These are phyloP conservation scores for Miniopterus natalensis DNA, from an alignment of 2,113 vertebrate species.

Conservation along the genomic window DNA sequence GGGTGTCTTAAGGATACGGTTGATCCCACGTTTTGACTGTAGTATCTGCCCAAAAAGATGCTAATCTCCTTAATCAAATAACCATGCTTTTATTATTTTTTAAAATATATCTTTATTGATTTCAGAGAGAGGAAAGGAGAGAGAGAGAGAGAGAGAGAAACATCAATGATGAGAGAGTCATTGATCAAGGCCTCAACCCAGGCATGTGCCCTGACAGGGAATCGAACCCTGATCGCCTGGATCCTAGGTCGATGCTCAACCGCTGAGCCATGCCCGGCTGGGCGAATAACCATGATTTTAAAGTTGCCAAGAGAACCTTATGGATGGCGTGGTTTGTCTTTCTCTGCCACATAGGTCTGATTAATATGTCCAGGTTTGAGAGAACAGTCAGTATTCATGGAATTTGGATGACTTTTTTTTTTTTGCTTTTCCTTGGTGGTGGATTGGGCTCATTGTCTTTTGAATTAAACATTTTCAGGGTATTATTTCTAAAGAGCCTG, in stretches of 20 bases:
- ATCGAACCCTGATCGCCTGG: too few relatives aligned
- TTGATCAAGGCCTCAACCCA: too few relatives aligned
- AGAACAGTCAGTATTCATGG: background rate
- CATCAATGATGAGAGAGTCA: too few relatives aligned
- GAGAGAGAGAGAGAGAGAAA: too few relatives aligned
- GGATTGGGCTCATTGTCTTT: background rate
- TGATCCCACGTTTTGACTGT: background rate
- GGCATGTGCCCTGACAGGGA: too few relatives aligned
- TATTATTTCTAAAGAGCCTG: background rate
- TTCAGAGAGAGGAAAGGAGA: too few relatives aligned
- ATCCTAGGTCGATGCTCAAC: too few relatives aligned
- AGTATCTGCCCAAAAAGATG: background rate
- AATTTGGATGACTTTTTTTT: conserved; percentile 1
- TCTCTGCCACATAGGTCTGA: background rate
- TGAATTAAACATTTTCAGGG: background rate
- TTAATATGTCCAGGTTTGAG: background rate
- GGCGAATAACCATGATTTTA: too few relatives aligned
- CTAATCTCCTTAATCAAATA: conserved; percentile 4
- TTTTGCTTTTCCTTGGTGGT: background rate
- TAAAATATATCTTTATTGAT: background rate
- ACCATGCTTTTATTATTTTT: conserved; percentile 7
- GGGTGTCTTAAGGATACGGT: background rate
- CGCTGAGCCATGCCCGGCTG: too few relatives aligned
- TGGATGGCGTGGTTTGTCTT: background rate
- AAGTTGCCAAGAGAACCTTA: background rate